Percentiles rank a stretch among this genome's conserved stretches.
phyloP scores from a whole-genome alignment of 2,113 vertebrate genomes.

The Hydropotes inermis region DNA sequence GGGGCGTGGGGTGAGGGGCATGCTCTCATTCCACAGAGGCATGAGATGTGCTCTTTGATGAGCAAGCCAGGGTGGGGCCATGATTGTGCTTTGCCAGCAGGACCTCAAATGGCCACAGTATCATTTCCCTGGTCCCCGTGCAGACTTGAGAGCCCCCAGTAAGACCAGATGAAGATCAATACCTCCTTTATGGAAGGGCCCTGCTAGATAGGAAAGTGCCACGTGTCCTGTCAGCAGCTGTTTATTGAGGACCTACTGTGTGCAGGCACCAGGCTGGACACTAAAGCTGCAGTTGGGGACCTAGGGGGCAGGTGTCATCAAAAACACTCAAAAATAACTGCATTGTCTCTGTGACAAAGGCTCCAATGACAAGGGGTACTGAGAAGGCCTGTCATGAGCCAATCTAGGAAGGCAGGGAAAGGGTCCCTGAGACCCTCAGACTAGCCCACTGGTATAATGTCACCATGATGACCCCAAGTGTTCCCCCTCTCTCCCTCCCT shows the following conservation, averaged over 20 bases:
- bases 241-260: neutral
- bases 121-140: fast-evolving
- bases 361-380: neutral
- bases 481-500: neutral
- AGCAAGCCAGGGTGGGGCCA: fast-evolving
- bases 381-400: fast-evolving
- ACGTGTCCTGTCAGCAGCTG: neutral
- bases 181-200: neutral
- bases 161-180: neutral
- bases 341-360: neutral
- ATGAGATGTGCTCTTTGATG: too few species aligned
- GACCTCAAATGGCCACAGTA: neutral
- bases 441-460: too few species aligned
- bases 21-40: fast-evolving
- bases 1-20: fast-evolving
- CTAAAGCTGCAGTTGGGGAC: neutral
- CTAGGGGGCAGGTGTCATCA: fast-evolving
- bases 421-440: neutral
- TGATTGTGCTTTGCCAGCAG: neutral
- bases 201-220: neutral
- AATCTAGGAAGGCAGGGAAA: neutral
- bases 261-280: neutral
- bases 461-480: fast-evolving
- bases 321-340: fast-evolving
- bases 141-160: neutral